Evolutionary conservation across 2,113 vertebrate species (phyloP).

Genomic region (Ammodytes dubius): DNA sequence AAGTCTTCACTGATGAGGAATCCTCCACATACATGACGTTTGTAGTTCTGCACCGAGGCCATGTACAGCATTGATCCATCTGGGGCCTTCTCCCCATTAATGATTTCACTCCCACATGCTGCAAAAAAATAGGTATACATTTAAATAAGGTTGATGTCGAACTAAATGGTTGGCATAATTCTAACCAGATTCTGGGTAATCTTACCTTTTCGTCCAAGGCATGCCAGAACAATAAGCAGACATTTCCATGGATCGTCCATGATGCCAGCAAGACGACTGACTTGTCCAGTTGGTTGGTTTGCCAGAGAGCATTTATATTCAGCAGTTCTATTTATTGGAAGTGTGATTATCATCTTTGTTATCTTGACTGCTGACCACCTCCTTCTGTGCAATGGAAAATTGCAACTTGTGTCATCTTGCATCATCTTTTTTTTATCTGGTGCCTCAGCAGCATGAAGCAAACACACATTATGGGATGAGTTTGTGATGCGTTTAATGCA

Average conservation of each 20-base stretch:
- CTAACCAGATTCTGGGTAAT: background rate
- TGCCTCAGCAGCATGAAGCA: background rate
- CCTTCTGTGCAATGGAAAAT: no score
- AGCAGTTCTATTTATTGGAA: rapidly evolving
- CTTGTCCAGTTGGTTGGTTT: background rate
- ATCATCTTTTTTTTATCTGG: background rate
- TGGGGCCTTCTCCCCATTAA: slow-evolving; percentile 71
- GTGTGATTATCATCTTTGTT: background rate
- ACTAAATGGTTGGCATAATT: background rate
- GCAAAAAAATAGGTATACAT: background rate
- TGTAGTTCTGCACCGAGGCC: slow-evolving; percentile 63
- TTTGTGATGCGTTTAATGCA: background rate
- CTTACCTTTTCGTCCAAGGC: slow-evolving; percentile 32
- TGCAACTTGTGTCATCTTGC: background rate
- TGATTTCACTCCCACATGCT: slow-evolving; percentile 66
- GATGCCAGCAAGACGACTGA: background rate
- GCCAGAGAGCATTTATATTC: slow-evolving; percentile 1
- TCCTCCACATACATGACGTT: slow-evolving; percentile 75
- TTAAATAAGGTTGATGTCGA: rapidly evolving
- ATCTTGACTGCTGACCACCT: background rate
- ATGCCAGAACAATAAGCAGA: slow-evolving; percentile 15
- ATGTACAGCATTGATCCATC: slow-evolving; percentile 82
- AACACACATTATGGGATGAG: background rate
- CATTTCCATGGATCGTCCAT: slow-evolving; percentile 14
- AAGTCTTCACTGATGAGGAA: slow-evolving; percentile 76